phyloP scores from a whole-genome alignment of 2,113 vertebrate species.

The Cygnus atratus region DNA sequence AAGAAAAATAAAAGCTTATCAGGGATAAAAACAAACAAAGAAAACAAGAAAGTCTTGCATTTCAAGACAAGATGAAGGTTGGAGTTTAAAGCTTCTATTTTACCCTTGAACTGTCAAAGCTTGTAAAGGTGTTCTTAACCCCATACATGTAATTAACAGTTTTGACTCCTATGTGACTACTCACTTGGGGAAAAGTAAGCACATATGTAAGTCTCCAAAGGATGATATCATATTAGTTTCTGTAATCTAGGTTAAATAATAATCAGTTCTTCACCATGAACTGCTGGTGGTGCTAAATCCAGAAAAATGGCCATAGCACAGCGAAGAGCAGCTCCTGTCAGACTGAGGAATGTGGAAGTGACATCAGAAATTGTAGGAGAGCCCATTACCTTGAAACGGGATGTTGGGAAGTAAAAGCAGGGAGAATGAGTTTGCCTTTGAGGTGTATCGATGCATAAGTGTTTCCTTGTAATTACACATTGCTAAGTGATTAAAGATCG shows the following conservation, averaged over 20 bases:
- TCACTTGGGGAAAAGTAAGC: background rate
- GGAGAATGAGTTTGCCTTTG: background rate
- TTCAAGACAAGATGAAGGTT: background rate
- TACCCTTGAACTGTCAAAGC: background rate
- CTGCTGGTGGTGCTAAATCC: background rate
- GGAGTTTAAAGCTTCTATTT: background rate
- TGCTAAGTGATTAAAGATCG: background rate
- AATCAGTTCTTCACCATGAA: background rate
- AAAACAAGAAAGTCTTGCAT: background rate
- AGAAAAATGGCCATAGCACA: background rate
- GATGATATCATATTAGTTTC: background rate
- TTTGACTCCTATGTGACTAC: background rate
- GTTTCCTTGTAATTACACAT: background rate
- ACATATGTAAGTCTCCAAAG: background rate
- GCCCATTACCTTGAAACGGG: background rate
- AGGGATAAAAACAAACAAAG: background rate
- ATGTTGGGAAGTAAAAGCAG: background rate
- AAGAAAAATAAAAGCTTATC: background rate
- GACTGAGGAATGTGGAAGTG: background rate
- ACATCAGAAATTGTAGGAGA: background rate
- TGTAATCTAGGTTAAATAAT: background rate
- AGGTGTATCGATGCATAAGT: too few species aligned
- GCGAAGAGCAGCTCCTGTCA: background rate
- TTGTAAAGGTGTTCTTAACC: background rate
- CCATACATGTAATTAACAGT: background rate